Base-by-base conservation (phyloP, 2,888 invertebrate genomes). In the Leucoptera coffeella region DNA sequence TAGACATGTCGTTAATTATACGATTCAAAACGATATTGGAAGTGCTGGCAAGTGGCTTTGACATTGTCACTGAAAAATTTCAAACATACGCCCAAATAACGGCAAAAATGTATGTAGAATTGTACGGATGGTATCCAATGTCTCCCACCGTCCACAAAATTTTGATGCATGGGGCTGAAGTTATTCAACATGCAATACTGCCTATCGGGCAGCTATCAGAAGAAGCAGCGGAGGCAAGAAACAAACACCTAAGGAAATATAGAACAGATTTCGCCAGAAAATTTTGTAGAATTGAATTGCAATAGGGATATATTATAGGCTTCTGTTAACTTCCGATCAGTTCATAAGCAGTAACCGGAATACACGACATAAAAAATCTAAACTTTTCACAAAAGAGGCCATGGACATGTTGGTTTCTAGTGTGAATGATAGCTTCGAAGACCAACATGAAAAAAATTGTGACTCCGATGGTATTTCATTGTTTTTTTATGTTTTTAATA, bases 91-190 rank as follows among this genome's bases (percentile, higher is more conserved):
- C 29, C 4, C 11, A 20, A 8, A 32, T 34, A 15, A 42, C 41
- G 9, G 39, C 38, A 4, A 23, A 36, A 30, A 15, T 38, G 3
- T 47, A 47, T 33, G 39, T 47, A 4, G 8, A 35, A 7, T 28
- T 45, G 20, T 50, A 45, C 37, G 15, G 14, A 2, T 46, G 43
- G 38, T 28, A 38, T 31, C 36, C 37, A 9, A 44, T 49, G 47
- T 37, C 43, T 20, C 40, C 44, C 7, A 48, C 43, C 4, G 23
- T 47, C 30, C 44, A 44, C 30, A 45, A 43, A 34, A 31, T 45
- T 25, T 29, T 45, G 24, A 30, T 43, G 4, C 46, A 50, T 35
- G 42, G 44, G 3, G 22, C 39, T 13, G 4, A 13, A 23, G 23
- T 23, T 3, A 23, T 23, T n/a, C n/a, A n/a, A 23, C 14, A 12